Evolutionary conservation across 2,888 invertebrate genomes (phyloP).

Genomic region (Neelides folsomi): DNA sequence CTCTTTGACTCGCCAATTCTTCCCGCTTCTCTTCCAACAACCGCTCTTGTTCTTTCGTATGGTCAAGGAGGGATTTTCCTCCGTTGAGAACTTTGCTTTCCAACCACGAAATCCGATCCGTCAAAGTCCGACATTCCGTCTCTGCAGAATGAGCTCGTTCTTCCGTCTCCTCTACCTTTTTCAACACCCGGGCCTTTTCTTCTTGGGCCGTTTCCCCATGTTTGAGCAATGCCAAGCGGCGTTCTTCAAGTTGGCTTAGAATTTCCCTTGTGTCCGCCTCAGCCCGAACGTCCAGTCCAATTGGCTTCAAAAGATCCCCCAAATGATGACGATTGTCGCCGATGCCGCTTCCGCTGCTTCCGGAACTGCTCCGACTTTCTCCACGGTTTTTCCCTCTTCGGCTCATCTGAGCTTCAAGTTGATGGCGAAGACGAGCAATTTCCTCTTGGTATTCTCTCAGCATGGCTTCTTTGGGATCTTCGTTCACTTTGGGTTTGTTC

Average conservation of each 20-base stretch:
- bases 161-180: conserved; percentile 53
- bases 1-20: conserved; percentile 81
- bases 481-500: conserved; percentile 95
- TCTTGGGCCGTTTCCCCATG: conserved; percentile 41
- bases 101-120: conserved; percentile 63
- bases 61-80: conserved; percentile 85
- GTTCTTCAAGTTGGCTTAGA: conserved; percentile 27
- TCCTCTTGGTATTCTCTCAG: conserved; percentile 89
- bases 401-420: conserved; percentile 9
- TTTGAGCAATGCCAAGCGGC: conserved; percentile 24
- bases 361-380: conserved; percentile 8
- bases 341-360: conserved; percentile 5
- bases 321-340: conserved; percentile 7
- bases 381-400: neutral
- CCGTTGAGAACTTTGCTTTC: conserved; percentile 91
- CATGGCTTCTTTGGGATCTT: conserved; percentile 97
- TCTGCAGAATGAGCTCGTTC: conserved; percentile 39
- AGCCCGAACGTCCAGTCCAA: conserved; percentile 23
- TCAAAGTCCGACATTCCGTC: conserved; percentile 45
- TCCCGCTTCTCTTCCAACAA: conserved; percentile 69
- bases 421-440: conserved; percentile 54
- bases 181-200: conserved; percentile 45
- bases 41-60: conserved; percentile 84
- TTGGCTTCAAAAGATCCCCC: conserved; percentile 23
- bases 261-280: conserved; percentile 29